Evolutionary conservation across 2,113 vertebrate species (phyloP), one percentile per base, ranked within the genome.

Genomic region (Myodes glareolus): DNA sequence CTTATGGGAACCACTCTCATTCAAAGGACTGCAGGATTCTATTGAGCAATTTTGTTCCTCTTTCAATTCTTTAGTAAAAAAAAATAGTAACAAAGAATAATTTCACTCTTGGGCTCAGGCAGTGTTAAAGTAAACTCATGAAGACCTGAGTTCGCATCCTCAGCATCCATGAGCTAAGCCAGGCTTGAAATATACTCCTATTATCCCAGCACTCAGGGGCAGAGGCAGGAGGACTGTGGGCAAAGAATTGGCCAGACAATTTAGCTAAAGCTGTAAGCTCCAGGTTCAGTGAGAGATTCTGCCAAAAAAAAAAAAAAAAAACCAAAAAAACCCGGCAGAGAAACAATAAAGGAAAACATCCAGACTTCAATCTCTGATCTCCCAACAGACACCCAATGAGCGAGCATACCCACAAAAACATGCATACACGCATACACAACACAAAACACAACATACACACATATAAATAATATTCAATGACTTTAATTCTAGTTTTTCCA

Each of bases 401-500:
- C 42, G n/a, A 61, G 25, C 25, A 27, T 33, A 52, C 31, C 31
- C 31, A 80, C 55, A 81, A 11, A 25, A 55, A 39, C 36, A 82
- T 7, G 52, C 14, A 58, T 9, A 27, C 36, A 27, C 36, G 27
- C 47, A 50, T 45, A 55, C n/a, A 50, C 5, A 68, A 50, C 1
- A 33, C 42, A 84, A 42, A 65, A 65, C 39, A 84, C 42, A 84
- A 42, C 42, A 65, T 27, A 84, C 81, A 63, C 13, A 55, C 6
- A 17, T 16, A 76, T 3, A 70, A 72, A 77, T 45, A 93, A 68
- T 45, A 68, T 33, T 91, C 90, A 42, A 65, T 82, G 90, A 70
- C 45, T n/a, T 92, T 88, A 29, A 42, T 90, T 94, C 16, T 82
- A 39, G n/a, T 31, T 85, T 88, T 33, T 87, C 91, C 21, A 78